Conservation (phyloP, 1,140 invertebrate genomes). For the Papilio dardanus region DNA sequence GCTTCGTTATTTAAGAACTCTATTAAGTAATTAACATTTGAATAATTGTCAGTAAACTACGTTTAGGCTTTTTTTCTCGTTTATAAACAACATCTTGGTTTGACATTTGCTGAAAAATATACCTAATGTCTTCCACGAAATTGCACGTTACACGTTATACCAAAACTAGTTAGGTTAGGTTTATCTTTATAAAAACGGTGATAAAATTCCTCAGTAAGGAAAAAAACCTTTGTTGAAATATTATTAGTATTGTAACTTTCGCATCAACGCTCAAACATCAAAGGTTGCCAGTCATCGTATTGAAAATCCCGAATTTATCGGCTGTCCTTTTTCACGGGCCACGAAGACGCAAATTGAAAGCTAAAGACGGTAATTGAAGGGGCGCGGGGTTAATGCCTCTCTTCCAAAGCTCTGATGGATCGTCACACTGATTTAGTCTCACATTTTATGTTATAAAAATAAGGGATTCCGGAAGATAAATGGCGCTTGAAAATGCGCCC, state of each 20-base stretch:
- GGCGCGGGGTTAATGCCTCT: constrained; percentile 72
- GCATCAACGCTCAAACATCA: constrained; percentile 40
- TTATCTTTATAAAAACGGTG: neutral
- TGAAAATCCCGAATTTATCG: constrained; percentile 57
- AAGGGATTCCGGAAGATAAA: neutral
- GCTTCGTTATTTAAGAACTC: neutral
- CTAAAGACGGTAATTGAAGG: constrained; percentile 77
- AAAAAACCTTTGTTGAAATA: constrained; percentile 14
- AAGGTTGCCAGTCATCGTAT: constrained; percentile 49
- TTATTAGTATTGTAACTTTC: constrained; percentile 41
- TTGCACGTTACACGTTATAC: too few relatives aligned
- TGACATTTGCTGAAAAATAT: too few relatives aligned
- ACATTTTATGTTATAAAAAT: constrained; percentile 49
- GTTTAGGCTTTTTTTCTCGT: too few relatives aligned
- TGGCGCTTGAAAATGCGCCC: neutral
- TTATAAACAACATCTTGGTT: too few relatives aligned
- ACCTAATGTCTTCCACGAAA: too few relatives aligned
- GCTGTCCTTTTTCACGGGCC: constrained; percentile 61
- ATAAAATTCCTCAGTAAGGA: neutral
- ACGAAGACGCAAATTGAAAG: constrained; percentile 76
- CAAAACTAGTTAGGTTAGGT: neutral
- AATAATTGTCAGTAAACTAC: too few relatives aligned
- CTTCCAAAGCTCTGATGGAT: constrained; percentile 70
- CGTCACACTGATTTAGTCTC: constrained; percentile 57
- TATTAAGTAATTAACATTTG: too few relatives aligned